phyloP scores from a whole-genome alignment of 2,797 vertebrate genomes.

The Poeciliopsis infans region DNA sequence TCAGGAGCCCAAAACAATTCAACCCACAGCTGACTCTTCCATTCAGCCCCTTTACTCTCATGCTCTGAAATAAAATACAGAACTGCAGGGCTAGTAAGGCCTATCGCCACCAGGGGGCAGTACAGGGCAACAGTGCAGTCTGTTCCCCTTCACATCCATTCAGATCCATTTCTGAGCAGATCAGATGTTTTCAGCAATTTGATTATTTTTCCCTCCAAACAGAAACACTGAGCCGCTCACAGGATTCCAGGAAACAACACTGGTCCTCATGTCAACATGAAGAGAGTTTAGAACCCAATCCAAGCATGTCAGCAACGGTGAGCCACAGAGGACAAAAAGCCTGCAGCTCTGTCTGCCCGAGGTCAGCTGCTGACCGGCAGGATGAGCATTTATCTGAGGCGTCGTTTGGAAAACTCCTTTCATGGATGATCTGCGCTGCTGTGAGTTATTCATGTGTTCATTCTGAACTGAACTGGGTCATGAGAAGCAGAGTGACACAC shows the following conservation, averaged over 20 bases:
- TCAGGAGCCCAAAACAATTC: background rate
- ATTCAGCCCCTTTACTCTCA: background rate
- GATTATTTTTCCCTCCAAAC: background rate
- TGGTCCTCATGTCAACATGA: background rate
- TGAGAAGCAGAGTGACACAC: conserved; percentile 53
- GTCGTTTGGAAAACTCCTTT: background rate
- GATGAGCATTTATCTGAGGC: background rate
- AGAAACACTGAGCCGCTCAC: no score
- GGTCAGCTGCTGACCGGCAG: background rate
- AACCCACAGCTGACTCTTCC: background rate
- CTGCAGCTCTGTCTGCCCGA: background rate
- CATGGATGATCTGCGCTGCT: background rate
- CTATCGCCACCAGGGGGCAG: background rate
- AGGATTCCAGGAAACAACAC: no score
- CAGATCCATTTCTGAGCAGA: background rate
- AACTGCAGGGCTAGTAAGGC: background rate
- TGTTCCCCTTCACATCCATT: background rate
- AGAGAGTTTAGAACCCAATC: background rate
- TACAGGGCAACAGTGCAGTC: background rate
- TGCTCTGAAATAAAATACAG: background rate
- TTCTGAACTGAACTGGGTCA: conserved; percentile 16
- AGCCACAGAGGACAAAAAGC: background rate
- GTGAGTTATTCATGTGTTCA: background rate
- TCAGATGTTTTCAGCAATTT: background rate
- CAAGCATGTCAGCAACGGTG: background rate